phyloP scores from a whole-genome alignment of 2,113 vertebrate genomes.

The Catharus bicknelli region DNA sequence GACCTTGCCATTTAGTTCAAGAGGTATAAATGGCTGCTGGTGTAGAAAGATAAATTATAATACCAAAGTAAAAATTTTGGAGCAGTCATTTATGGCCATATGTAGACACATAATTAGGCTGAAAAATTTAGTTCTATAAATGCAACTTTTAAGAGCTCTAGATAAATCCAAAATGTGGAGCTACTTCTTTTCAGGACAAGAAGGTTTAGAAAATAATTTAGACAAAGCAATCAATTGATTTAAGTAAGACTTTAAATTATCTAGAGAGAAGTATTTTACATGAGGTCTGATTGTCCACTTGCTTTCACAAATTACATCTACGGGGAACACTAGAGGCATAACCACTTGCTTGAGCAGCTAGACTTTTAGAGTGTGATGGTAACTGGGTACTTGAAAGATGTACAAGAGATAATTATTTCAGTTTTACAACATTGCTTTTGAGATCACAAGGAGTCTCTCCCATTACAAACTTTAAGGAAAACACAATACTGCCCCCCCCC shows the following conservation, averaged over 20 bases:
- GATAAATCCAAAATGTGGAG: neutral
- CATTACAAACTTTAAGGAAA: neutral
- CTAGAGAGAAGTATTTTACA: neutral
- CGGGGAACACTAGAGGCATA: neutral
- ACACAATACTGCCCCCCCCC: neutral
- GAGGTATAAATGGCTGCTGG: neutral
- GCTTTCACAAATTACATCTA: neutral
- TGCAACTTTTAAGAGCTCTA: neutral
- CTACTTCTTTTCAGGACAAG: neutral
- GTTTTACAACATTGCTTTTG: neutral
- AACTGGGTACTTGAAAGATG: neutral
- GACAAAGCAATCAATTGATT: neutral
- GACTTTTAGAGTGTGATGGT: neutral
- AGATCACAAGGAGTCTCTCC: neutral
- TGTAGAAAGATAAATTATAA: neutral
- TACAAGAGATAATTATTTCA: neutral
- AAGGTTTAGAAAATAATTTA: neutral
- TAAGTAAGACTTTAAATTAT: neutral
- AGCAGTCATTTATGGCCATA: neutral
- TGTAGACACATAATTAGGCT: neutral
- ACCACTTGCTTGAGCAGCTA: neutral
- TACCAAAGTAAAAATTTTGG: neutral
- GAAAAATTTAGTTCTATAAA: neutral
- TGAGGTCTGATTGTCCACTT: neutral
- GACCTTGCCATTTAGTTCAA: neutral